Percentiles rank a stretch among this genome's conserved stretches.
phyloP scores from a whole-genome alignment of 2,797 vertebrate species.

The Rousettus madagascariensis region DNA sequence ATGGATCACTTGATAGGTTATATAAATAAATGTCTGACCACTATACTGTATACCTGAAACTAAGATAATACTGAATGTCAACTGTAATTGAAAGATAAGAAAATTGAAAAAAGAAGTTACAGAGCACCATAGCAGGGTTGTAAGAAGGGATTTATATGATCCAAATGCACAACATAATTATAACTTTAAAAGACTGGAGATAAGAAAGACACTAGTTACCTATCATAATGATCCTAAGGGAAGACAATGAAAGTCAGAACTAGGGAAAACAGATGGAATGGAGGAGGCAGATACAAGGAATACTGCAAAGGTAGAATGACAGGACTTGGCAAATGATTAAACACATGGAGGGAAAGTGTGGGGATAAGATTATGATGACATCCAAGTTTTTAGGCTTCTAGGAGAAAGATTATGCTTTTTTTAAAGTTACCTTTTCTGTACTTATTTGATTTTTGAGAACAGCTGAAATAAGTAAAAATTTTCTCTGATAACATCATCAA shows the following conservation, averaged over 20 bases:
- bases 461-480: not conserved
- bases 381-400: not conserved
- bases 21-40: no score
- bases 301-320: not conserved
- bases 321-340: constrained; percentile 25
- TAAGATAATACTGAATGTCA: no score
- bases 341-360: not conserved
- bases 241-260: constrained; percentile 13
- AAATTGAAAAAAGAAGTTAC: not conserved
- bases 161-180: not conserved
- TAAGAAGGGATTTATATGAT: not conserved
- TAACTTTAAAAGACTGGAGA: not conserved
- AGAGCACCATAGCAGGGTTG: not conserved
- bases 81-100: no score
- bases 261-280: not conserved
- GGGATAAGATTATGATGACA: not conserved
- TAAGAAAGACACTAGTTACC: not conserved
- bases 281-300: constrained; percentile 23
- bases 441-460: constrained; percentile 19
- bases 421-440: not conserved
- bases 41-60: no score
- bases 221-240: constrained; percentile 4
- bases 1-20: no score
- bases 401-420: constrained; percentile 19
- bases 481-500: constrained; percentile 24